Conservation (phyloP, 2,797 vertebrate genomes). For the Pipistrellus nathusii region DNA sequence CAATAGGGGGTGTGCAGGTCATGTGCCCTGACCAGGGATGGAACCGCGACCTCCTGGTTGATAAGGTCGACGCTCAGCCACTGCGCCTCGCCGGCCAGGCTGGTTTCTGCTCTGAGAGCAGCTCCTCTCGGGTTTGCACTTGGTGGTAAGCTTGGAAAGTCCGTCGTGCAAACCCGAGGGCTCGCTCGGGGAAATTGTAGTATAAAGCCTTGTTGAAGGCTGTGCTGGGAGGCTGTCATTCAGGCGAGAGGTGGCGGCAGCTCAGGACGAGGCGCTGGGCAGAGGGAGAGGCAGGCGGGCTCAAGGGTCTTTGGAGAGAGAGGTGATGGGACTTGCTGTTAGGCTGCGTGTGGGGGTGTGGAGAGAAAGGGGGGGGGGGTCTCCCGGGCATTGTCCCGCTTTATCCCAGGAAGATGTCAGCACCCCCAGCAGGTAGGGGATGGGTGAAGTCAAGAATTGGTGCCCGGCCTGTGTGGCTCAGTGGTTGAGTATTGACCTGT, state of each 20-base stretch:
- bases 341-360: rapidly evolving
- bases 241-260: no score
- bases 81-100: no score
- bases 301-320: not conserved
- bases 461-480: no score
- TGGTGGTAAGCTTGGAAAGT: no score
- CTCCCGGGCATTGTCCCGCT: rapidly evolving
- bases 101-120: rapidly evolving
- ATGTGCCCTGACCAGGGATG: no score
- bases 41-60: no score
- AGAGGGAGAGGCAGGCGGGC: not conserved
- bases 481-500: no score
- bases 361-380: not conserved
- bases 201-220: not conserved
- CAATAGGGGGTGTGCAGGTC: no score
- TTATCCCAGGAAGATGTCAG: not conserved
- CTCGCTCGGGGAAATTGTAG: no score
- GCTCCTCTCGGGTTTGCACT: no score
- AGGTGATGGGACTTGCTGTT: not conserved
- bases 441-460: rapidly evolving
- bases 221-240: rapidly evolving
- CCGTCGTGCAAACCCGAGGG: no score
- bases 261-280: rapidly evolving
- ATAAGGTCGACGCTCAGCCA: no score
- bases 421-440: rapidly evolving